Evolutionary conservation across 2,113 vertebrate species (phyloP).

Genomic region (Crotalus horridus): DNA sequence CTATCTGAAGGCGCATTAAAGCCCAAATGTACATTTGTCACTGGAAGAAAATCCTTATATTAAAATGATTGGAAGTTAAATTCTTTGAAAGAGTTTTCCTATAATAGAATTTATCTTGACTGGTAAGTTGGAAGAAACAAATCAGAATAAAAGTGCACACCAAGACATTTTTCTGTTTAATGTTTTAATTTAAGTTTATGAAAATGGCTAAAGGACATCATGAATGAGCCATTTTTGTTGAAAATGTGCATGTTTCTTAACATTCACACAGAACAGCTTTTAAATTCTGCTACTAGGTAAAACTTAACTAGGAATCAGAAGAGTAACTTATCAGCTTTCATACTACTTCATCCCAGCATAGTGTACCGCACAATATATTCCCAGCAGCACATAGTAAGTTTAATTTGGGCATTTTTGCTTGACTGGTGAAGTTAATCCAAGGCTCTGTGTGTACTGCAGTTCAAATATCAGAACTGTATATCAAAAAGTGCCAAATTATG

Average conservation of each 20-base stretch:
- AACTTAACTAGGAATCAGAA: not conserved
- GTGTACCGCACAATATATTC: not conserved
- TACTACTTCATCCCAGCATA: not conserved
- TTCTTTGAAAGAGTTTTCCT: not conserved
- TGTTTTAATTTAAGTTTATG: not conserved
- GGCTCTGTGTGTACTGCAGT: not conserved
- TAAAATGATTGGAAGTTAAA: not conserved
- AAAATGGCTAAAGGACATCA: not conserved
- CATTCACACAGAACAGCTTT: not conserved
- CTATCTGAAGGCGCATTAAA: not conserved
- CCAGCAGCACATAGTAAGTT: not conserved
- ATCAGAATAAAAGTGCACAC: not conserved
- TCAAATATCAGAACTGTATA: not conserved
- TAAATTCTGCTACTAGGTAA: not conserved
- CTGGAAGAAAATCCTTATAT: not conserved
- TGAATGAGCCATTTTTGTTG: not conserved
- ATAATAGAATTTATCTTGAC: not conserved
- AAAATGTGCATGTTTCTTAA: not conserved
- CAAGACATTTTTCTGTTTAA: not conserved
- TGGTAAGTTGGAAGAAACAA: not conserved
- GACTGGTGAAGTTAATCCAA: not conserved
- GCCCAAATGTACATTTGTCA: not conserved
- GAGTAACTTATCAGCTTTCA: not conserved
- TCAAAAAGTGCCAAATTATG: not conserved
- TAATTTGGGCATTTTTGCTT: not conserved